Evolutionary conservation across 2,888 invertebrate genomes (phyloP).

Genomic region (Ophonus ardosiacus): DNA sequence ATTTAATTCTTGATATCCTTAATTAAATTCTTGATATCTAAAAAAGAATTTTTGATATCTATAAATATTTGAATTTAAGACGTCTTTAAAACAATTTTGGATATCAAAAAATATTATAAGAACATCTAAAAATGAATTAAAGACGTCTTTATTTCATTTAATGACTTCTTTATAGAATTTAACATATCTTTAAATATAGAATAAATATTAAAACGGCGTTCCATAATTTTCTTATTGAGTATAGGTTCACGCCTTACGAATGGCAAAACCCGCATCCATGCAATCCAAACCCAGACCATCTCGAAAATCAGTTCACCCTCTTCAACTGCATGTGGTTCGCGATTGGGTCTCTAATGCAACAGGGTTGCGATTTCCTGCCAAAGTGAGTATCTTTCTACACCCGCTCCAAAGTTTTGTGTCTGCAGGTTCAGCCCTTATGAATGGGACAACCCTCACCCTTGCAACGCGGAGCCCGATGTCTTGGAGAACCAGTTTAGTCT

Average conservation of each 20-base stretch:
- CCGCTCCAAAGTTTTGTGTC: conserved; percentile 68
- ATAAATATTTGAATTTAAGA: no score
- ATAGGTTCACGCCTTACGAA: conserved; percentile 96
- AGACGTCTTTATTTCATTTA: no score
- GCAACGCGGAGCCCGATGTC: conserved; percentile 90
- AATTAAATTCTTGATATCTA: no score
- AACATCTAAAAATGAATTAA: no score
- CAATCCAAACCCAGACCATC: conserved; percentile 86
- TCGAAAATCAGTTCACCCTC: conserved; percentile 95
- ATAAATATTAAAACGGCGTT: no score
- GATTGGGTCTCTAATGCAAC: conserved; percentile 96
- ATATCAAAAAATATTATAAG: no score
- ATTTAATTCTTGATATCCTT: no score
- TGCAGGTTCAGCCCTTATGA: conserved; percentile 94
- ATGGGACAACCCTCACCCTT: conserved; percentile 93
- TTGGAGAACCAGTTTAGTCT: conserved; percentile 94
- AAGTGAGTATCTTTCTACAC: conserved; percentile 82
- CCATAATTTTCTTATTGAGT: conserved; percentile 8
- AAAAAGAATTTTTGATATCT: no score
- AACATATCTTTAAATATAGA: no score
- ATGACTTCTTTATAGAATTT: no score
- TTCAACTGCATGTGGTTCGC: conserved; percentile 99
- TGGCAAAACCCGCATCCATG: conserved; percentile 95
- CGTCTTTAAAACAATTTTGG: no score
- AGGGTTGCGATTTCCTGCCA: conserved; percentile 96